These are phyloP conservation scores for Lathronympha strigana DNA, from an alignment of 2,888 invertebrate species.

Conservation along the genomic window DNA sequence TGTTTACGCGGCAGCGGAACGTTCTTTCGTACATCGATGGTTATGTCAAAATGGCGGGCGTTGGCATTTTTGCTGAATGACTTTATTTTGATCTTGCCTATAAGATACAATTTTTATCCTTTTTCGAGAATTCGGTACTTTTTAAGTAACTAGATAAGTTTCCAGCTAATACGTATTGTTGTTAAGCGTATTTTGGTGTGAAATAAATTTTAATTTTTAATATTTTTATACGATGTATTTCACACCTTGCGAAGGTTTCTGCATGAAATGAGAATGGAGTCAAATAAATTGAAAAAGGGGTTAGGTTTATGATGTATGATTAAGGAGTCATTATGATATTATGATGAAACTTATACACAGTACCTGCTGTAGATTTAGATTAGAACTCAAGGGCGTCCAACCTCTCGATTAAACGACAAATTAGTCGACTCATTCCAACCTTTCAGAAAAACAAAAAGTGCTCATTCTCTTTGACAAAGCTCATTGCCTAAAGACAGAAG, in stretches of 20 bases:
- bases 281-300: background rate
- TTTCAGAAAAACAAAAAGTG: background rate
- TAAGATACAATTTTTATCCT: background rate
- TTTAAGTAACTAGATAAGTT: background rate
- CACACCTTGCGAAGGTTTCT: background rate
- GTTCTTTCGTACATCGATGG: slow-evolving; percentile 24
- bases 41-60: slow-evolving; percentile 40
- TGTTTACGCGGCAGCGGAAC: slow-evolving; percentile 12
- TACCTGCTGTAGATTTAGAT: background rate
- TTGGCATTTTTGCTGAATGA: slow-evolving; percentile 26
- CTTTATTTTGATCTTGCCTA: background rate
- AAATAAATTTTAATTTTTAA: no score
- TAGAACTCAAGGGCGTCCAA: slow-evolving; percentile 12
- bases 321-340: no score
- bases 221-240: background rate
- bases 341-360: no score
- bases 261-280: no score
- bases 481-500: slow-evolving; percentile 4
- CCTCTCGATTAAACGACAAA: background rate
- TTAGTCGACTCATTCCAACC: background rate
- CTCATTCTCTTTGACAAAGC: background rate
- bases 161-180: no score
- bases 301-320: no score
- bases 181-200: no score
- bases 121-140: background rate